Conservation (phyloP, 2,888 invertebrate species). For the Pachliopta kotzebuea region DNA sequence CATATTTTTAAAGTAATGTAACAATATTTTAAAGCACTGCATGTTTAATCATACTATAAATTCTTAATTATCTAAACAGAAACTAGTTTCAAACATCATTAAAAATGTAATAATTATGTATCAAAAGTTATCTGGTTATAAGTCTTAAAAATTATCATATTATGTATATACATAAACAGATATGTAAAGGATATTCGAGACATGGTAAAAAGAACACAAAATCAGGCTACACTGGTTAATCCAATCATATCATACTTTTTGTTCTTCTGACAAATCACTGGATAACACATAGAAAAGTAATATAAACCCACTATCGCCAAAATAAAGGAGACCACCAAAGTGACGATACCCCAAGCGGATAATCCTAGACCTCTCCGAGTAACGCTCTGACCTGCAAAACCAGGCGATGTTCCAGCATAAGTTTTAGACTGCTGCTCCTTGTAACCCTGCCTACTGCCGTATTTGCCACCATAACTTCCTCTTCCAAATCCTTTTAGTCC, state of each 20-base stretch:
- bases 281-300: slow-evolving; percentile 84
- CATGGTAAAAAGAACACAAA: slow-evolving; percentile 3
- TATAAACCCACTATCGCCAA: slow-evolving; percentile 78
- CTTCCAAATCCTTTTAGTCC: slow-evolving; percentile 41
- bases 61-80: too few species aligned
- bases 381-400: slow-evolving; percentile 48
- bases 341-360: slow-evolving; percentile 84
- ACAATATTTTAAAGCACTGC: background rate
- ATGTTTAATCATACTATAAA: background rate
- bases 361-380: slow-evolving; percentile 69
- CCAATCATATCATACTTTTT: slow-evolving; percentile 80
- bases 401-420: slow-evolving; percentile 46
- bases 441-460: slow-evolving; percentile 35
- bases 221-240: slow-evolving; percentile 60
- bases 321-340: slow-evolving; percentile 74
- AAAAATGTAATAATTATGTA: background rate
- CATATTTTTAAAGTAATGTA: background rate
- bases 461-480: slow-evolving; percentile 36
- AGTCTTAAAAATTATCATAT: background rate
- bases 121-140: background rate
- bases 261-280: slow-evolving; percentile 80
- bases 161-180: slow-evolving; percentile 22
- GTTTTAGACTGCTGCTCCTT: slow-evolving; percentile 43
- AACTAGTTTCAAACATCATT: background rate
- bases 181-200: slow-evolving; percentile 39